Evolutionary conservation across 1,140 invertebrate species (phyloP), one percentile per base, ranked within the genome.

Genomic region (Lasioglossum albipes): DNA sequence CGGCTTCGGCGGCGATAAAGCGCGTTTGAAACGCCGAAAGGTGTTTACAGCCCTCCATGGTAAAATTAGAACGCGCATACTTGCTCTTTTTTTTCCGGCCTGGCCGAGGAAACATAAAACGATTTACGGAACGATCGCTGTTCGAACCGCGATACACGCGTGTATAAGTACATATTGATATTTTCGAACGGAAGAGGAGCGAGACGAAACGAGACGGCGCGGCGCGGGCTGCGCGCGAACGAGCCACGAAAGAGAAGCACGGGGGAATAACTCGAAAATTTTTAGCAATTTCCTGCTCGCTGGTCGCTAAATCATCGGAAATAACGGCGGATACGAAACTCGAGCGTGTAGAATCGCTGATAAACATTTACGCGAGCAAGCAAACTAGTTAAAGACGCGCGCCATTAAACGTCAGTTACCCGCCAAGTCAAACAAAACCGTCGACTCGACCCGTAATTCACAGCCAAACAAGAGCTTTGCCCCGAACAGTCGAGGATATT

Each of bases 11-110:
- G 45, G 10, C 5, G 45, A 10, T 13, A 10, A 49, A 49, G 65
- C 77, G 68, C 16, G 45, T 68, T 18, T 61, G 59, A 22, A 54
- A 45, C 31, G 66, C 45, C 45, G 70, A 22, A 76, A 75, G 49
- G 57, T 75, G 83, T 73, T 76, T 81, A 77, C 73, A 70, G 77
- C 83, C 74, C 77, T 73, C 64, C 36, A 64, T 36, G 79, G 62
- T 72, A 77, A 84, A 85, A 85, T 85, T 84, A 84, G 83, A 84
- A 85, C 65, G 62, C 72, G 69, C 57, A 9, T 59, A 59, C 54
- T 13, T 41, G 71, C 49, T 54, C 52, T 64, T 69, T 57, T 69
- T 57, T 81, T 81, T 84, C 76, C 71, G 61, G 49, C 42, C 41
- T n/a, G 20, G n/a, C 0, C n/a, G 45, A 42, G 41, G 36, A 79